phyloP scores from a whole-genome alignment of 2,888 invertebrate species.

The Dermolepida albohirtum region DNA sequence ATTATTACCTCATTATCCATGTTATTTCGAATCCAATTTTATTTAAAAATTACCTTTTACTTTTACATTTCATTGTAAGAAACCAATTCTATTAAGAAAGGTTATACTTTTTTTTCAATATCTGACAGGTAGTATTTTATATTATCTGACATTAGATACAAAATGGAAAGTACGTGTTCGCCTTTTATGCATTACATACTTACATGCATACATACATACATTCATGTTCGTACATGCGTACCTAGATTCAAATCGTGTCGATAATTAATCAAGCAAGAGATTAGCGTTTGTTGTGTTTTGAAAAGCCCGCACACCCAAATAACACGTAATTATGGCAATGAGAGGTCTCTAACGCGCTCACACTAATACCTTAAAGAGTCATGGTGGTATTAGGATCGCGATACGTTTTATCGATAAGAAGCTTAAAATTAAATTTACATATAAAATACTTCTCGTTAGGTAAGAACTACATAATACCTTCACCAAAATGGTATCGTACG shows the following conservation, averaged over 20 bases:
- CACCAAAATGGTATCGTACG: constrained; percentile 14
- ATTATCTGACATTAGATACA: constrained; percentile 19
- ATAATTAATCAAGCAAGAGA: constrained; percentile 36
- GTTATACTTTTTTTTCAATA: constrained; percentile 14
- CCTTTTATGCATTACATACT: constrained; percentile 16
- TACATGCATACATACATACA: neutral
- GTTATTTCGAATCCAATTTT: too few relatives aligned
- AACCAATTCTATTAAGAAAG: constrained; percentile 11
- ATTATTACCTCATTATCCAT: too few relatives aligned
- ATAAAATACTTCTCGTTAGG: constrained; percentile 22
- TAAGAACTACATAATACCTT: constrained; percentile 13
- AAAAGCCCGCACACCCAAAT: constrained; percentile 29
- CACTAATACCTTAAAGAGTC: constrained; percentile 19
- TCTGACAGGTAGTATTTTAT: constrained; percentile 13
- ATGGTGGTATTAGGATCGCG: constrained; percentile 19
- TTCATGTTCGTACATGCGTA: constrained; percentile 6
- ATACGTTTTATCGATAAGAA: constrained; percentile 25
- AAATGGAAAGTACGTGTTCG: constrained; percentile 22
- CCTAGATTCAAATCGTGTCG: constrained; percentile 30
- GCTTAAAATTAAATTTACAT: constrained; percentile 36
- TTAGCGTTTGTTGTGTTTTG: constrained; percentile 25
- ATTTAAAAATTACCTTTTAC: too few relatives aligned
- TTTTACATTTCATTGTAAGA: constrained; percentile 6
- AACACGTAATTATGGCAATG: constrained; percentile 30
- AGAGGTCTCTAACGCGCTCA: constrained; percentile 11